Percentiles rank a stretch among this genome's conserved stretches.
These are phyloP conservation scores for Halesus radiatus DNA, from an alignment of 1,140 invertebrate species.

Conservation along the genomic window DNA sequence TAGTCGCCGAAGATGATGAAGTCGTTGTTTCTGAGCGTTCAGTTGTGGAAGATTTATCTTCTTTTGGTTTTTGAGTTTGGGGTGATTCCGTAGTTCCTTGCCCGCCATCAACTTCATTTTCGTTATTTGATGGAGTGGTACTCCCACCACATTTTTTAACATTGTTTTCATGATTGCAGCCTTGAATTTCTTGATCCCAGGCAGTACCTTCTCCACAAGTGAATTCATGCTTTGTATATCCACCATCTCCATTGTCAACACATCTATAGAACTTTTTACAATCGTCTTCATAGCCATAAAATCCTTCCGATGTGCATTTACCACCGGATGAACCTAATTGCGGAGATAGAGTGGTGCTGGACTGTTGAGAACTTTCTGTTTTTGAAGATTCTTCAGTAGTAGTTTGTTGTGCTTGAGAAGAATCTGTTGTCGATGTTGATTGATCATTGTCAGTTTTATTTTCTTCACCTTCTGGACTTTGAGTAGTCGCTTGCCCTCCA, in stretches of 20 bases:
- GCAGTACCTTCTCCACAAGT: slow-evolving; percentile 72
- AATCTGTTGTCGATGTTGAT: slow-evolving; percentile 27
- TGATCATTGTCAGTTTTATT: slow-evolving; percentile 36
- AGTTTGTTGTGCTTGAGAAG: slow-evolving; percentile 18
- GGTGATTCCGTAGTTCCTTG: slow-evolving; percentile 54
- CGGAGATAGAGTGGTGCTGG: slow-evolving; percentile 25
- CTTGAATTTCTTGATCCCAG: slow-evolving; percentile 61
- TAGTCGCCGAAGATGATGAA: slow-evolving; percentile 29
- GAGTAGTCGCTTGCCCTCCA: slow-evolving; percentile 31
- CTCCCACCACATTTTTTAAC: slow-evolving; percentile 55
- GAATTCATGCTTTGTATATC: slow-evolving; percentile 72
- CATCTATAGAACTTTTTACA: slow-evolving; percentile 74
- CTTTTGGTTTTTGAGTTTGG: slow-evolving; percentile 53
- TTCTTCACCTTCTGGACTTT: slow-evolving; percentile 47
- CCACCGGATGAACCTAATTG: slow-evolving; percentile 28
- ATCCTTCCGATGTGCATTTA: slow-evolving; percentile 65
- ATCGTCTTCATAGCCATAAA: slow-evolving; percentile 62
- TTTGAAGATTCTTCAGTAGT: not conserved
- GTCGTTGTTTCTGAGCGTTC: slow-evolving; percentile 51
- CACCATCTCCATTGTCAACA: slow-evolving; percentile 71
- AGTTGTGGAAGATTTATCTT: slow-evolving; percentile 24
- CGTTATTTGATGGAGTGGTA: slow-evolving; percentile 35
- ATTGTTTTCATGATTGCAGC: slow-evolving; percentile 60
- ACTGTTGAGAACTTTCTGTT: slow-evolving; percentile 48
- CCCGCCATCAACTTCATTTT: slow-evolving; percentile 44